Base-by-base conservation (phyloP, 2,888 invertebrate species). In the Cabera pusaria region DNA sequence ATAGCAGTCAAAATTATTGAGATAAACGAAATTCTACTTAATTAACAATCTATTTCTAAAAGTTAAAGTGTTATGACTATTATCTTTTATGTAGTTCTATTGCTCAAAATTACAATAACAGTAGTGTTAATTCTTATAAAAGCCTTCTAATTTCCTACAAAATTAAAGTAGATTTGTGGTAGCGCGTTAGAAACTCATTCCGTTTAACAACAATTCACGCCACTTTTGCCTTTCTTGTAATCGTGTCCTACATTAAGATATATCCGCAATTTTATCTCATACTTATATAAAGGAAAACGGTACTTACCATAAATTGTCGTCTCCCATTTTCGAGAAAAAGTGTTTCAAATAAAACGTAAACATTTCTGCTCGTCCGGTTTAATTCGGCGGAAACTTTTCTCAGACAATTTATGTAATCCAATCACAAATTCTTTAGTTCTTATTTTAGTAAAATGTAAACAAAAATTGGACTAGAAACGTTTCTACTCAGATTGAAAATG, bases 321-420 rank as follows among this genome's bases (percentile, higher is more conserved):
- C 27, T 22, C 32, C 36, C 37, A 37, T 46, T 52, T 32, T 44
- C 36, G 17, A 44, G 31, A 49, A 53, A 53, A 55, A 56, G 49
- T 43, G 39, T 37, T 39, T 44, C 33, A 50, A 54, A 58, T 49
- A 56, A 54, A 54, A 57, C 50, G 52, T 54, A 48, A 53, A 56
- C 52, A 58, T 49, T 62, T 45, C 43, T 48, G 44, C 46, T 49
- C 49, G 39, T 51, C 44, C 44, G 42, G 47, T 52, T 53, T 46
- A 52, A 59, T 54, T 58, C 51, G 38, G 47, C 37, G 41, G 33
- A 53, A 53, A 55, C 43, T 57, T 59, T 44, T 45, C 28, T 27
- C 26, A 38, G 48, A 49, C 51, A 54, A 52, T 54, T 53, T 52
- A 51, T 48, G 52, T 49, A 52, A 59, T 51, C 52, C 53, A 54